phyloP scores from a whole-genome alignment of 2,797 vertebrate species.

The Eurystomus glaucurus region DNA sequence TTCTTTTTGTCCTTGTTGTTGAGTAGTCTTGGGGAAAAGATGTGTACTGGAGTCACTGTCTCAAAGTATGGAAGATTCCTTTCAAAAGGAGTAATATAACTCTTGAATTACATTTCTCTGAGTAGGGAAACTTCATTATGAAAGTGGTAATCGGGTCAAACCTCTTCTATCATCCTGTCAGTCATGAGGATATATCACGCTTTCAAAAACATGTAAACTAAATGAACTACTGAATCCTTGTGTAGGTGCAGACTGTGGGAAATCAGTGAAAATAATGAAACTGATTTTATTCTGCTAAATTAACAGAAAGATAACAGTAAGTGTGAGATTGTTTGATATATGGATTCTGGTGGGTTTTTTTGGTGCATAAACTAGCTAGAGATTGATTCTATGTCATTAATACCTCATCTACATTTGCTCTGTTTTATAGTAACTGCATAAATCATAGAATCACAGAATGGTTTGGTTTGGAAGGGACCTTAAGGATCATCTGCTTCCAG shows the following conservation, averaged over 20 bases:
- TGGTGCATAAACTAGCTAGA: neutral
- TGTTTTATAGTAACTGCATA: neutral
- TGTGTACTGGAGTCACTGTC: neutral
- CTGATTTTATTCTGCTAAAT: slow-evolving; percentile 11
- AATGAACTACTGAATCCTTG: neutral
- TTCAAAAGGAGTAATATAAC: slow-evolving; percentile 26
- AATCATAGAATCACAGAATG: neutral
- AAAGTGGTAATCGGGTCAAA: slow-evolving; percentile 58
- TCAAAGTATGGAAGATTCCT: slow-evolving; percentile 34
- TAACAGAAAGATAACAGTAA: neutral
- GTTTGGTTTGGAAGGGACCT: neutral
- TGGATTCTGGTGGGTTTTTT: neutral
- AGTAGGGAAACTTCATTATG: slow-evolving; percentile 52
- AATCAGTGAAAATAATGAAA: neutral
- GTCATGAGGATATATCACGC: neutral
- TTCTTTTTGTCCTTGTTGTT: slow-evolving; percentile 30
- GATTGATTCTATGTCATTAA: neutral
- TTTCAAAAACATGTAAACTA: slow-evolving; percentile 12
- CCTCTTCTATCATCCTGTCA: slow-evolving; percentile 51
- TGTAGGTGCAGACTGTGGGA: neutral
- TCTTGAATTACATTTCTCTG: slow-evolving; percentile 45
- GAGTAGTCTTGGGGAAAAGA: neutral
- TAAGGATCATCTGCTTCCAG: neutral
- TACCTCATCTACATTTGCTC: neutral
- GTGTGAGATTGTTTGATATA: too few relatives aligned